phyloP scores from a whole-genome alignment of 2,888 invertebrate species.

The Oxytorus armatus region DNA sequence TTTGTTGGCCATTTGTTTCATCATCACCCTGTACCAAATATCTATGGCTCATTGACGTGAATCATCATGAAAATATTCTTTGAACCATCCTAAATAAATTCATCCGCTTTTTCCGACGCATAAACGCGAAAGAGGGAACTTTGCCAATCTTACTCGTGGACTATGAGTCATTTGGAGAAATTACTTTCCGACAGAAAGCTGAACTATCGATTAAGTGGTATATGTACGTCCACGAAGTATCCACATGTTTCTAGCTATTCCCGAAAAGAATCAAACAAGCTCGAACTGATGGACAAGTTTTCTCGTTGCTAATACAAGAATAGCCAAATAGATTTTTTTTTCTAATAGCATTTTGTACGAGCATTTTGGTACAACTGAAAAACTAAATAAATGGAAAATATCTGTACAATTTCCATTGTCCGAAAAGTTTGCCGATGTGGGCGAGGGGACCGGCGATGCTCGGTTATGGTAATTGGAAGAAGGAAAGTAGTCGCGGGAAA shows the following conservation, averaged over 20 bases:
- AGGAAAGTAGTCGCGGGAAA: constrained; percentile 45
- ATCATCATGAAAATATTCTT: not conserved
- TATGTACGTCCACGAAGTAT: not conserved
- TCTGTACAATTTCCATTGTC: constrained; percentile 21
- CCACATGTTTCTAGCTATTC: not conserved
- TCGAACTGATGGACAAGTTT: constrained; percentile 35
- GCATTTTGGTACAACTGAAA: not conserved
- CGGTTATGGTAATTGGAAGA: constrained; percentile 63
- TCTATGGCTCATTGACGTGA: not conserved
- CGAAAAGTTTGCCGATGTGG: constrained; percentile 35
- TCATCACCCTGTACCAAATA: not conserved
- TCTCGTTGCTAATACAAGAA: too few species aligned
- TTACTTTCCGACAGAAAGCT: not conserved
- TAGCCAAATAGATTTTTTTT: constrained; percentile 1
- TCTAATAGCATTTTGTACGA: not conserved
- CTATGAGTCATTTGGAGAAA: not conserved
- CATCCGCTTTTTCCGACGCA: constrained; percentile 10
- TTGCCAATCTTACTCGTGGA: not conserved
- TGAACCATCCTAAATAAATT: not conserved
- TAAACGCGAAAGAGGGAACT: not conserved
- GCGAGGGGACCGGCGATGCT: constrained; percentile 8
- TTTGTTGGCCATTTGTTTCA: constrained; percentile 1
- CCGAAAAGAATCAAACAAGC: constrained; percentile 34
- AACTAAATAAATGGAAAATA: constrained; percentile 9
- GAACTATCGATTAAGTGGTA: constrained; percentile 2